Evolutionary conservation across 2,113 vertebrate genomes (phyloP), one percentile per base, ranked within the genome.

Genomic region (Corythornis madagascariensis): DNA sequence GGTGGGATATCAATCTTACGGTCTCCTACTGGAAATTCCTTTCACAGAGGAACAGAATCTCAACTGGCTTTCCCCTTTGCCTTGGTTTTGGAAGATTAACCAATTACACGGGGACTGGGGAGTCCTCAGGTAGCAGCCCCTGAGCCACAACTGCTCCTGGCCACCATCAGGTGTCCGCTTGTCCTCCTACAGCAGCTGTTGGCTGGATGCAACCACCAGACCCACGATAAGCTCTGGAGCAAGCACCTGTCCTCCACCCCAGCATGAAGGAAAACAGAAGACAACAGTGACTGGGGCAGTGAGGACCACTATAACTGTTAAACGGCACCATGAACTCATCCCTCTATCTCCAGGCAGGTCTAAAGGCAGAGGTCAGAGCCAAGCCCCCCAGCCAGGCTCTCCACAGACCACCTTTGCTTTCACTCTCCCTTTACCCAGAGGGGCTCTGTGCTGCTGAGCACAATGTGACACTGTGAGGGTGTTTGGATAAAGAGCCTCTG

Each of bases 321-420:
- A 28, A 14, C 0, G 11, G 13, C 0, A 3, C 2, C 56, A 25
- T 0, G 9, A 31, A 11, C 7, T 8, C 42, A 4, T 10, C 25
- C 0, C 71, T 8, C 11, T 1, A 1, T 1, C 9, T 8, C 20
- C 38, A 40, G 16, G 0, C 24, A 29, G 38, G 28, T 10, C 4
- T 13, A 13, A 40, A 15, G 79, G 2, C 33, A 24, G 22, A 7
- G 56, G 10, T 2, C 4, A 33, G 71, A 48, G 59, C 16, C 31
- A 4, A 22, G 40, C 25, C 56, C 75, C 53, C 73, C 50, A 29
- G 40, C 3, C 2, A 26, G 66, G 72, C 21, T 78, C 31, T 9
- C 2, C 1, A 2, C 5, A 19, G 16, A 31, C 7, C 4, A 8
- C 22, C 31, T 64, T 13, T 38, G 52, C 85, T 55, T 35, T 10